Conservation (phyloP, 2,113 vertebrate species). For the Caloenas nicobarica region DNA sequence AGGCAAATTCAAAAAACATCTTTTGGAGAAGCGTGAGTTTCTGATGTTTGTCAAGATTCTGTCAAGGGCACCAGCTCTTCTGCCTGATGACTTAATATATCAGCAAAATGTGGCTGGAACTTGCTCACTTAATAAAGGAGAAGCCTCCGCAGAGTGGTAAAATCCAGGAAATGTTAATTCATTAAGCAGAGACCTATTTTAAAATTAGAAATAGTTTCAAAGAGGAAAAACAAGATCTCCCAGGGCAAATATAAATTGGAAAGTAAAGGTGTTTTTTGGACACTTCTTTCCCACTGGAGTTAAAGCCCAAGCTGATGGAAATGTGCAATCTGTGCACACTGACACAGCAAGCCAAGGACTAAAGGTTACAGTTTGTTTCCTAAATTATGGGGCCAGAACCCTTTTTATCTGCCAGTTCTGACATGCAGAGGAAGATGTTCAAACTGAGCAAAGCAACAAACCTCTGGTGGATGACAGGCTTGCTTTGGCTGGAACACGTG, state of each 20-base stretch:
- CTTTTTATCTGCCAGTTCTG: neutral
- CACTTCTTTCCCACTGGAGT: neutral
- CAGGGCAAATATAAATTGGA: neutral
- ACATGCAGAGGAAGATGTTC: neutral
- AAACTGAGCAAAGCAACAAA: neutral
- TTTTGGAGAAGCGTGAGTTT: neutral
- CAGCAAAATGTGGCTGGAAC: neutral
- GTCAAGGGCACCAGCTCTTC: neutral
- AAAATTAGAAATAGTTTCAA: neutral
- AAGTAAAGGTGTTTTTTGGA: neutral
- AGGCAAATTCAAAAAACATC: neutral
- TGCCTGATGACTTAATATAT: neutral
- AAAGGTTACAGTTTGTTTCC: neutral
- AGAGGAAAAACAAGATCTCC: neutral
- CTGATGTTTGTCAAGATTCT: neutral
- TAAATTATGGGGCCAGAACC: neutral
- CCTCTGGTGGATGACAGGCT: neutral
- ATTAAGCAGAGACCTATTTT: neutral
- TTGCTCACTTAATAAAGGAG: neutral
- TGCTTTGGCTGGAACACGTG: neutral
- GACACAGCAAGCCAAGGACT: neutral
- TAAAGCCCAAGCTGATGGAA: neutral
- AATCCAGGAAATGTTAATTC: slow-evolving; percentile 16
- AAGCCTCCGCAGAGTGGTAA: neutral
- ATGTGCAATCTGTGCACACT: neutral